Base-by-base conservation (phyloP, 2,797 vertebrate species). In the Prunella strophiata region DNA sequence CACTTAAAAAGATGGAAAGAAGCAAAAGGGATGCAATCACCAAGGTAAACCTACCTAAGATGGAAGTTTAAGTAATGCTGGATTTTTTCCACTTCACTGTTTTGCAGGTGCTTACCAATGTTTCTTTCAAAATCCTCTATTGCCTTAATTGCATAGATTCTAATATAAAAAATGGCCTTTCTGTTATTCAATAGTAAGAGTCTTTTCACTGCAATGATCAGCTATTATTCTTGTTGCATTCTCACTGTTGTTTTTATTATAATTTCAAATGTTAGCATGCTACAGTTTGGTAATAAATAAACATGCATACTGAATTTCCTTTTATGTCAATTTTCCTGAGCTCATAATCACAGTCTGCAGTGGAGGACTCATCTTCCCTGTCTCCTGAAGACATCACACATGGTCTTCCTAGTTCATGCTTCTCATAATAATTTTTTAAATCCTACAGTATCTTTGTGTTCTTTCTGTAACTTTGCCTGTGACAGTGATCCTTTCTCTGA, bases 31-130 rank as follows among this genome's bases (percentile, higher is more conserved):
- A 47, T 34, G 5, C 12, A 57, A 47, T 75, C 29, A 43, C 3
- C 12, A 57, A 32, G 0, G 0, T 2, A 75, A 72, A 65, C 5
- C 6, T 25, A 58, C 15, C 21, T 76, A 34, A 72, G 32, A 23
- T 29, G 5, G n/a, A 77, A 51, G 3, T 58, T 89, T 43, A 51
- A 54, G 11, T 61, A 50, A 58, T 1, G 3, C 3, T 54, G 19
- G 4, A 43, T 68, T 72, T 74, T 68, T 91, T 65, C 36, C 5
- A 22, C 9, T 10, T 80, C 2, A 2, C 2, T 67, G 2, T 74
- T 84, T 81, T 52, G 23, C 45, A 15, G 4, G 4, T 68, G 5
- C 2, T 65, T 42, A n/a, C 20, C 5, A 50, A 7, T 1, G 0
- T 45, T 79, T 36, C 14, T 72, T 82, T 82, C 26, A 30, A 65